phyloP scores from a whole-genome alignment of 2,797 vertebrate species.

The Apogon hyalosoma region DNA sequence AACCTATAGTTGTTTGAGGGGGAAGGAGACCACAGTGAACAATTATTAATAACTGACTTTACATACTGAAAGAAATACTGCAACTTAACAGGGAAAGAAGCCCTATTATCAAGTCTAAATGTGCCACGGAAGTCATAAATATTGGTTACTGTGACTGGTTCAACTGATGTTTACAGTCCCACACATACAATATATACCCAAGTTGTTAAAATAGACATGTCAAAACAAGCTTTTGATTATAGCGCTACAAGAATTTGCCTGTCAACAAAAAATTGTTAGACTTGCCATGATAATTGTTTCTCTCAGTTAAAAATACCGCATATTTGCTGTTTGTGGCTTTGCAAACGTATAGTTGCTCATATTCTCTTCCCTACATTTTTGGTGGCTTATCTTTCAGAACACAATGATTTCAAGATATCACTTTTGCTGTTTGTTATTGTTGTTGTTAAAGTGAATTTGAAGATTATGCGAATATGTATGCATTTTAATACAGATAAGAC shows the following conservation, averaged over 20 bases:
- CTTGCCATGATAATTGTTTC: not conserved
- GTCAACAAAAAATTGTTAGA: not conserved
- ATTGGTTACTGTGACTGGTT: not conserved
- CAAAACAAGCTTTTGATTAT: not conserved
- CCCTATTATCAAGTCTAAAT: not conserved
- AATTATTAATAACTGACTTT: not conserved
- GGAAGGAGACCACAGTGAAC: constrained; percentile 3
- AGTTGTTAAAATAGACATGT: constrained; percentile 12
- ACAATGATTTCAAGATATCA: not conserved
- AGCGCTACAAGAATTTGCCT: not conserved
- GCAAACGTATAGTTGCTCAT: not conserved
- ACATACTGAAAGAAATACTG: constrained; percentile 10
- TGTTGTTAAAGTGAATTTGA: not conserved
- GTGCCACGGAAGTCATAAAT: constrained; percentile 1
- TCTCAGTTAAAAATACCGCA: not conserved
- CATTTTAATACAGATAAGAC: constrained; percentile 22
- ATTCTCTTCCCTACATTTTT: not conserved
- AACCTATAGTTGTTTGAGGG: not conserved
- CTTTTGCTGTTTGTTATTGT: not conserved
- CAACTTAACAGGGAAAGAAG: not conserved
- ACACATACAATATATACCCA: constrained; percentile 10
- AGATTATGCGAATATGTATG: constrained; percentile 24
- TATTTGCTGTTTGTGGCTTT: not conserved
- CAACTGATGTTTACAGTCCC: not conserved
- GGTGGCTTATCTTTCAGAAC: not conserved